phyloP scores from a whole-genome alignment of 2,797 vertebrate genomes.

The Dromococcyx pavoninus region DNA sequence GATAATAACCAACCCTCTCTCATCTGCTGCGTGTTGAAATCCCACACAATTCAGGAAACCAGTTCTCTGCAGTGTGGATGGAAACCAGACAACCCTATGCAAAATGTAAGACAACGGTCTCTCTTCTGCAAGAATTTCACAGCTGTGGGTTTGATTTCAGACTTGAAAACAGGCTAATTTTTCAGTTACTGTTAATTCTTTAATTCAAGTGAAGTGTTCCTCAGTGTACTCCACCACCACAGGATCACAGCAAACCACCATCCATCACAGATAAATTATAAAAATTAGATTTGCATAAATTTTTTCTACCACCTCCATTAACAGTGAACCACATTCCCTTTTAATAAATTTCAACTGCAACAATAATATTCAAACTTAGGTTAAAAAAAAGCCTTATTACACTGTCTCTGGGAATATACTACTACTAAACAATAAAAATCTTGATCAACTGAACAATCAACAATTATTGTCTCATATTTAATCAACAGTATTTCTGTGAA shows the following conservation, averaged over 20 bases:
- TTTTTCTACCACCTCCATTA: not conserved
- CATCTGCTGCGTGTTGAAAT: not conserved
- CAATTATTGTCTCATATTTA: not conserved
- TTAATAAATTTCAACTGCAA: not conserved
- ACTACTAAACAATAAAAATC: not conserved
- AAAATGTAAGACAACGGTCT: not conserved
- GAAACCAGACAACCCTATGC: not conserved
- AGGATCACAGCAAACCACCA: not conserved
- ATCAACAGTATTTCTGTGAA: not conserved
- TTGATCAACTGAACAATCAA: not conserved
- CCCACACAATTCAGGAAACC: not conserved
- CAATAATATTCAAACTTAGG: not conserved
- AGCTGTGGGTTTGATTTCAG: not conserved
- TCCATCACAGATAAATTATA: not conserved
- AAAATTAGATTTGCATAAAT: not conserved
- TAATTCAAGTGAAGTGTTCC: not conserved
- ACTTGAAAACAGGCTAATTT: no score
- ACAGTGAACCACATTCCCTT: not conserved
- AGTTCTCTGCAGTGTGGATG: not conserved
- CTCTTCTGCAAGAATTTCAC: not conserved
- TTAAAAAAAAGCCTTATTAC: not conserved
- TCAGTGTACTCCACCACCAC: not conserved
- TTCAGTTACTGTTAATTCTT: not conserved
- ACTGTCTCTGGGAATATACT: not conserved
- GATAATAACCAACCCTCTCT: constrained; percentile 11